Evolutionary conservation across 2,113 vertebrate genomes (phyloP).

Genomic region (Syrmaticus mikado): DNA sequence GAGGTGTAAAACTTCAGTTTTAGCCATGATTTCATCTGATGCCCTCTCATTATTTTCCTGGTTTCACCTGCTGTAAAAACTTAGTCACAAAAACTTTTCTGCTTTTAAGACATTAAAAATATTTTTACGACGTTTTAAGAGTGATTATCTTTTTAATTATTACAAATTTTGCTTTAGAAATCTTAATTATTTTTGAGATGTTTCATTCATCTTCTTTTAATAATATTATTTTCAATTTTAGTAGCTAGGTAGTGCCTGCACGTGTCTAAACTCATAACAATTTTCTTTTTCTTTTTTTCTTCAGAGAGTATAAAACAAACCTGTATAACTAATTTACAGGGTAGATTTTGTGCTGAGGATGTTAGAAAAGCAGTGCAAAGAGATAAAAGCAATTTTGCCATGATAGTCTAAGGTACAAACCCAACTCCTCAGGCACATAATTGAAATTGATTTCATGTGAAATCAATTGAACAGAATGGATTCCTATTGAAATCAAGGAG

Average conservation of each 20-base stretch:
- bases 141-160: background rate
- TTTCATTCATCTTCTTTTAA: background rate
- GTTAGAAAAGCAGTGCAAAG: background rate
- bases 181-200: background rate
- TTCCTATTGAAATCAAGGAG: background rate
- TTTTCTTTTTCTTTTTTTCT: background rate
- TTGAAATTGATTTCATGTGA: slow-evolving; percentile 42
- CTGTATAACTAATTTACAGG: background rate
- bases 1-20: background rate
- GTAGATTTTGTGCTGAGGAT: background rate
- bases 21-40: background rate
- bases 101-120: background rate
- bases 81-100: background rate
- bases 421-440: slow-evolving; percentile 12
- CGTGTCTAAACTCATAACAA: background rate
- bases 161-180: background rate
- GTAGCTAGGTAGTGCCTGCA: background rate
- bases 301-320: background rate
- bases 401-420: background rate
- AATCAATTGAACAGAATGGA: slow-evolving; percentile 13
- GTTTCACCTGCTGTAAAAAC: background rate
- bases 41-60: background rate
- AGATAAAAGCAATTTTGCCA: background rate
- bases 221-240: background rate
- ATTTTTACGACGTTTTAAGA: background rate